phyloP scores from a whole-genome alignment of 2,113 vertebrate species.

The Thunnus maccoyii region DNA sequence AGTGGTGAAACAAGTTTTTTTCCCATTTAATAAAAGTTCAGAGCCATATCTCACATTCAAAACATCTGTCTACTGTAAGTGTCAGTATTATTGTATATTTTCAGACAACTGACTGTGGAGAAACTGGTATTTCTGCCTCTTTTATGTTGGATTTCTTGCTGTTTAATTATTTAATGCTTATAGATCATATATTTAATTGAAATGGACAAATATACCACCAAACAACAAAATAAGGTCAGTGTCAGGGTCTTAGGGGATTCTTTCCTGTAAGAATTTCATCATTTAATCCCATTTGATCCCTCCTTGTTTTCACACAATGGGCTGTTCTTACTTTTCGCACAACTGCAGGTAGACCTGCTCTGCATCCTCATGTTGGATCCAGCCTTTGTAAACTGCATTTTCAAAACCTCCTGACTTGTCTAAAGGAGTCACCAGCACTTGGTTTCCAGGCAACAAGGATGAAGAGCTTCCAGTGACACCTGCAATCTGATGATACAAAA shows the following conservation, averaged over 20 bases:
- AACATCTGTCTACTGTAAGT: too few species aligned
- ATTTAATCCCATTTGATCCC: neutral
- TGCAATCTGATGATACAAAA: conserved; percentile 80
- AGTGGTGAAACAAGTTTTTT: too few species aligned
- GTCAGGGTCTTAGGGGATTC: too few species aligned
- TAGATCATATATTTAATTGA: neutral
- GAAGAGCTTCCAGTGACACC: conserved; percentile 87
- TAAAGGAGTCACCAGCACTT: conserved; percentile 76
- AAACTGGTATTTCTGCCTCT: too few species aligned
- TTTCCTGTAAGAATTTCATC: neutral
- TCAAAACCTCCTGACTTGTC: neutral
- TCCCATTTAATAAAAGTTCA: too few species aligned
- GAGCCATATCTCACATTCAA: too few species aligned
- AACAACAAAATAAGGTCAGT: too few species aligned
- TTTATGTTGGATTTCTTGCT: too few species aligned
- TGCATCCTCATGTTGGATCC: conserved; percentile 86
- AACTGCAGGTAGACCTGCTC: conserved; percentile 87
- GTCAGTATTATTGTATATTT: too few species aligned
- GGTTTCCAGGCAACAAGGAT: conserved; percentile 83
- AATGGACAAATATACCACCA: neutral
- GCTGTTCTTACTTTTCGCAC: conserved; percentile 80
- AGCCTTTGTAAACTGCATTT: conserved; percentile 73
- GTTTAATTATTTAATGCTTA: neutral
- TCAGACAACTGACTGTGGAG: too few species aligned
- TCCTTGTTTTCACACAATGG: neutral